Evolutionary conservation across 2,113 vertebrate genomes (phyloP).

Genomic region (Alosa alosa): DNA sequence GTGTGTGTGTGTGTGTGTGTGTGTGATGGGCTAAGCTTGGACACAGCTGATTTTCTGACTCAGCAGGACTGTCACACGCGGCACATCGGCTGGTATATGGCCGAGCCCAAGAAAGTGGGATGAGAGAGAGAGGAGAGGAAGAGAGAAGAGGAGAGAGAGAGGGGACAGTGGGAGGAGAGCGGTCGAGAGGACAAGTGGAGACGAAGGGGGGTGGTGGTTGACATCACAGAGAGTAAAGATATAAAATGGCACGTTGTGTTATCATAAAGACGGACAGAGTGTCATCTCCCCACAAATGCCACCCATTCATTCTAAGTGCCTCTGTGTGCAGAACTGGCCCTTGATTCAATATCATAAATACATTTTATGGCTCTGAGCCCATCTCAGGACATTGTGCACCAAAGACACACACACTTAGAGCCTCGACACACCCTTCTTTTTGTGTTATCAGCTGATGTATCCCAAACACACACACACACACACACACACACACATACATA

Average conservation of each 20-base stretch:
- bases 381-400: slow-evolving; percentile 17
- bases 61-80: not conserved
- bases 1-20: not conserved
- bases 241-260: slow-evolving; percentile 6
- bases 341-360: slow-evolving; percentile 56
- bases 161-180: not conserved
- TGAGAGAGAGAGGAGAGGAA: not conserved
- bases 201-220: not conserved
- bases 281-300: not conserved
- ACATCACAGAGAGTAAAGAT: slow-evolving; percentile 15
- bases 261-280: slow-evolving; percentile 1
- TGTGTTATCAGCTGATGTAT: not conserved
- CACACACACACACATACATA: not conserved
- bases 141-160: slow-evolving; percentile 11
- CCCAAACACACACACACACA: not conserved
- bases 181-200: not conserved
- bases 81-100: not conserved
- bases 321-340: slow-evolving; percentile 32
- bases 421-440: not conserved
- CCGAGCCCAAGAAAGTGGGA: not conserved
- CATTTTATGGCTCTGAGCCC: slow-evolving; percentile 49
- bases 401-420: not conserved
- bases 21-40: not conserved
- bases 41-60: not conserved
- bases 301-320: not conserved